Percentiles rank a stretch among this genome's conserved stretches.
phyloP scores from a whole-genome alignment of 2,113 vertebrate genomes.

The Agelaius tricolor region DNA sequence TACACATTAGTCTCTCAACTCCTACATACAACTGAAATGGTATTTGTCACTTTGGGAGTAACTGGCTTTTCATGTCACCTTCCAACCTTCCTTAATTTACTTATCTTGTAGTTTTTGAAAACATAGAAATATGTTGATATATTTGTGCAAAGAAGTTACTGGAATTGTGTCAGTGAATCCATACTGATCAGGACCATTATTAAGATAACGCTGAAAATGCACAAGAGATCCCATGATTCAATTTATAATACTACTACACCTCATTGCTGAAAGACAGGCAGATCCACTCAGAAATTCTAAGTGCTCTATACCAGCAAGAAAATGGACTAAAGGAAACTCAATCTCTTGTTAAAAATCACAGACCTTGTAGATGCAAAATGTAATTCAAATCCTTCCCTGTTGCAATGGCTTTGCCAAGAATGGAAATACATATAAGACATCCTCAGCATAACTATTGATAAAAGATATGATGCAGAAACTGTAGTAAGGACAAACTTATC shows the following conservation, averaged over 20 bases:
- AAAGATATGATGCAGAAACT: neutral
- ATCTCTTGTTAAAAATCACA: neutral
- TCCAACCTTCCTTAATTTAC: neutral
- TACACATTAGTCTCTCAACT: neutral
- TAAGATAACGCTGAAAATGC: neutral
- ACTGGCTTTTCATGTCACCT: neutral
- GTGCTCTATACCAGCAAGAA: neutral
- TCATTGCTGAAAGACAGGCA: neutral
- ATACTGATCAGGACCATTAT: fast-evolving
- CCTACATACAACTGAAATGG: neutral
- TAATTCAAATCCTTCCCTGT: neutral
- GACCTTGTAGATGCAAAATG: neutral
- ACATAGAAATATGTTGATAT: neutral
- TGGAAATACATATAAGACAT: neutral
- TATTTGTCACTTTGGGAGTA: neutral
- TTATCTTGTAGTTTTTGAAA: neutral
- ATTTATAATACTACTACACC: neutral
- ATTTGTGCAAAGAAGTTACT: neutral
- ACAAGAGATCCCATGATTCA: neutral
- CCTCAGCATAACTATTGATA: neutral
- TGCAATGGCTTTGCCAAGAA: neutral
- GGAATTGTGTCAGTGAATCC: neutral
- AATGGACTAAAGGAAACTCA: neutral
- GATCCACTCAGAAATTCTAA: neutral
- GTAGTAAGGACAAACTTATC: neutral